Evolutionary conservation across 2,797 vertebrate genomes (phyloP).

Genomic region (Menidia menidia): DNA sequence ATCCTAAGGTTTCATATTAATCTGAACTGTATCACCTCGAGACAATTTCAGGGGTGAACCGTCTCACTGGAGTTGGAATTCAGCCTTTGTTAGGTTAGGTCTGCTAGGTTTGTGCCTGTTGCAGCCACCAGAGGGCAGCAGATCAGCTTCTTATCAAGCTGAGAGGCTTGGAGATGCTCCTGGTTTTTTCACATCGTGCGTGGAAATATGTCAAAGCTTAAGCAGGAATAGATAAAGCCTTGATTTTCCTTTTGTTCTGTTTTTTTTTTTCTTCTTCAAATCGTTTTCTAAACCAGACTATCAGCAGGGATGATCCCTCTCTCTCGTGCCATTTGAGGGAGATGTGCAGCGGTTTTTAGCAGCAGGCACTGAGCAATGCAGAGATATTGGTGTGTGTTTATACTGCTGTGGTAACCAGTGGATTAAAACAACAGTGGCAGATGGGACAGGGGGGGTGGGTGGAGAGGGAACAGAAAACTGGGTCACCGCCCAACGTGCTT

Average conservation of each 20-base stretch:
- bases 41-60: no score
- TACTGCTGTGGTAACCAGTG: conserved; percentile 56
- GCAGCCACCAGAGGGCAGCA: conserved; percentile 60
- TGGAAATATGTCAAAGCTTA: not conserved
- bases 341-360: not conserved
- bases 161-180: not conserved
- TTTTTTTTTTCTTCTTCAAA: not conserved
- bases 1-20: no score
- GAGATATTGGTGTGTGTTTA: conserved; percentile 19
- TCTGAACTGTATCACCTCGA: no score
- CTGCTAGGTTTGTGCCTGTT: not conserved
- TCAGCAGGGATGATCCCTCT: not conserved
- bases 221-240: not conserved
- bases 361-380: not conserved
- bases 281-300: not conserved
- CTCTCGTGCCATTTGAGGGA: conserved; percentile 14
- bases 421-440: conserved; percentile 79
- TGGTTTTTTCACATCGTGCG: not conserved
- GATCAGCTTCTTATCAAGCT: not conserved
- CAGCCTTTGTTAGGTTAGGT: not conserved
- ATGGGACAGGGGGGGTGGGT: conserved; percentile 67
- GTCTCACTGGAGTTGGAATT: not conserved
- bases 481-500: conserved; percentile 68
- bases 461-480: conserved; percentile 63
- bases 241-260: not conserved